phyloP scores from a whole-genome alignment of 2,113 vertebrate genomes.

The Scopus umbretta region DNA sequence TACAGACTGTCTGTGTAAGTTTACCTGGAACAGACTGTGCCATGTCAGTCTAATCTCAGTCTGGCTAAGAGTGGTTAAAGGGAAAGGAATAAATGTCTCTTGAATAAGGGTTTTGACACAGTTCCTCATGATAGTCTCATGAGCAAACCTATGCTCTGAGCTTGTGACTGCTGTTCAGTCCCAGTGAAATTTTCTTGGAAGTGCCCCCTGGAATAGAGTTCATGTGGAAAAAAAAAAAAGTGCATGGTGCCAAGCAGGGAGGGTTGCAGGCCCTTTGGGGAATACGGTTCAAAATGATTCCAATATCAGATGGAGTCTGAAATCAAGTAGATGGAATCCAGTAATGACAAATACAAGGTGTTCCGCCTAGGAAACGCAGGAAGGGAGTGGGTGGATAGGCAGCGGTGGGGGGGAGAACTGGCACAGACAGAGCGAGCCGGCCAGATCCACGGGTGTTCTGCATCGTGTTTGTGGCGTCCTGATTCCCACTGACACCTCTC shows the following conservation, averaged over 20 bases:
- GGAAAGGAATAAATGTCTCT: not conserved
- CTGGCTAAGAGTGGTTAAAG: not conserved
- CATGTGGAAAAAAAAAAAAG: not conserved
- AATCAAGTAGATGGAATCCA: not conserved
- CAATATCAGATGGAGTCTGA: not conserved
- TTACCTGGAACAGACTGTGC: not conserved
- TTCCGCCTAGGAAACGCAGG: not conserved
- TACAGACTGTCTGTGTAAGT: not conserved
- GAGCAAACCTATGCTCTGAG: not conserved
- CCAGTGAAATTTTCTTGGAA: not conserved
- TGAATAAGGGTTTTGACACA: not conserved
- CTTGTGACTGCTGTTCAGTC: not conserved
- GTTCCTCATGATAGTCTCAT: not conserved
- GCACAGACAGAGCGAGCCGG: not conserved
- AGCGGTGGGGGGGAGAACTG: not conserved
- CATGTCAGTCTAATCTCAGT: not conserved
- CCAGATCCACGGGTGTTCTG: not conserved
- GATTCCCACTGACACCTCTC: not conserved
- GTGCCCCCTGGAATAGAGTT: not conserved
- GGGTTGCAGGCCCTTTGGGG: not conserved
- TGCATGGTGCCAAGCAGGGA: not conserved
- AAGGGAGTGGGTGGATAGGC: not conserved
- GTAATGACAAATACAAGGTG: not conserved
- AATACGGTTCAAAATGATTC: not conserved
- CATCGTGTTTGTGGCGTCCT: not conserved